Base-by-base conservation (phyloP, 1,140 invertebrate genomes). In the Micrasema longulum region DNA sequence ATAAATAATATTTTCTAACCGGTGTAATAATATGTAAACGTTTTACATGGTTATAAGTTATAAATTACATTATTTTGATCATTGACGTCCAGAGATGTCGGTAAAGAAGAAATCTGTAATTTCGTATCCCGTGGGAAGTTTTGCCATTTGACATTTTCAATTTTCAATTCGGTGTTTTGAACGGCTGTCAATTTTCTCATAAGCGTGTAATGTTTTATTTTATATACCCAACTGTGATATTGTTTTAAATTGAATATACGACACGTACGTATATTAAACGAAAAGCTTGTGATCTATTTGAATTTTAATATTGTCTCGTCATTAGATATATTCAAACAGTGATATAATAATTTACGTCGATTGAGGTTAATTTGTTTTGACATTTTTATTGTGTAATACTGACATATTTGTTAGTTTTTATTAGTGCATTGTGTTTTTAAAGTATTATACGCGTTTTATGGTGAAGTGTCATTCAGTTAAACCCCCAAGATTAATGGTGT, bases 91-190 rank as follows among this genome's bases (percentile, higher is more conserved):
- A 0, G 1, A n/a, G 31, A 35, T 11, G 57, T 41, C 57, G 57
- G 57, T 62, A 62, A 62, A 6, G 16, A 2, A 62, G 57, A 62
- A 62, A 62, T 22, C 38, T 62, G 14, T 22, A 22, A 62, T 18
- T 12, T 1, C 20, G 35, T 60, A 62, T 62, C 57, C 57, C 38
- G 6, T 36, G 20, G 57, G 57, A 62, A 52, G n/a, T 14, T 36
- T n/a, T n/a, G n/a, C n/a, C n/a, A n/a, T n/a, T n/a, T n/a, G n/a
- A n/a, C n/a, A n/a, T n/a, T n/a, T n/a, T n/a, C n/a, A n/a, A 35
- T 60, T 60, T 60, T 18, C 53, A 14, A 52, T 7, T 57, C 35
- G n/a, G 23, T 20, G 12, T 12, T 36, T 20, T 20, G 10, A 4
- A 41, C 57, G 22, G 57, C 57, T 62, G 57, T 43, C 35, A 62